Base-by-base conservation (phyloP, 2,113 vertebrate genomes). In the Cinclus mexicanus region DNA sequence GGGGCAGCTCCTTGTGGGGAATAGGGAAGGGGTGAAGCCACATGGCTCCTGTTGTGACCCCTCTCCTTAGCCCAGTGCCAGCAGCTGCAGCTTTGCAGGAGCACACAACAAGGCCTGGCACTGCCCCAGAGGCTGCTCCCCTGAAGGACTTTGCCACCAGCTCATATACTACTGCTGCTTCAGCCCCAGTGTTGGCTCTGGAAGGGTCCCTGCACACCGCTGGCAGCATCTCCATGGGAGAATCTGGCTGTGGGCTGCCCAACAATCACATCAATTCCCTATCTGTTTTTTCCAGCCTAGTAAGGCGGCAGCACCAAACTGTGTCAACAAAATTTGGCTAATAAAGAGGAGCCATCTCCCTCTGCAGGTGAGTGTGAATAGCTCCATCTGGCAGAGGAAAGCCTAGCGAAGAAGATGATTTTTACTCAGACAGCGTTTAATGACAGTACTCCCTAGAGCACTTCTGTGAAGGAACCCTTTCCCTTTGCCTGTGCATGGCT, bases 1-100 rank as follows among this genome's bases (percentile, higher is more conserved):
- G 31, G 57, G 46, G 63, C 69, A 57, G 55, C 55, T 78, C 22
- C 60, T 78, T 12, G 23, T 39, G 6, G 44, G 37, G 2, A 13
- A 17, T 0, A 3, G 22, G 39, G 28, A 64, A 60, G 17, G 31
- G 13, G 4, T 33, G 70, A 79, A 87, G 79, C 22, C 41, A 7
- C 46, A 1, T 2, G 3, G 2, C 17, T 74, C 21, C 37, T 35
- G 16, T 44, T 29, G 6, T 1, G 3, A 12, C 4, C 13, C 7
- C 21, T 71, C 22, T 70, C 64, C 33, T 11, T 9, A 46, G 72
- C 41, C 37, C 33, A 10, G 44, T 6, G 1, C 47, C n/a, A 3
- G 77, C 3, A 10, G 59, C 46, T 2, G 2, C 35, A 24, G 11
- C 26, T 9, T 3, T 12, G 11, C 81, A 35, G 83, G 59, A 26